Percentiles rank a stretch among this genome's conserved stretches.
Evolutionary conservation across 2,888 invertebrate species (phyloP).

Genomic region (Drosophila histrio): DNA sequence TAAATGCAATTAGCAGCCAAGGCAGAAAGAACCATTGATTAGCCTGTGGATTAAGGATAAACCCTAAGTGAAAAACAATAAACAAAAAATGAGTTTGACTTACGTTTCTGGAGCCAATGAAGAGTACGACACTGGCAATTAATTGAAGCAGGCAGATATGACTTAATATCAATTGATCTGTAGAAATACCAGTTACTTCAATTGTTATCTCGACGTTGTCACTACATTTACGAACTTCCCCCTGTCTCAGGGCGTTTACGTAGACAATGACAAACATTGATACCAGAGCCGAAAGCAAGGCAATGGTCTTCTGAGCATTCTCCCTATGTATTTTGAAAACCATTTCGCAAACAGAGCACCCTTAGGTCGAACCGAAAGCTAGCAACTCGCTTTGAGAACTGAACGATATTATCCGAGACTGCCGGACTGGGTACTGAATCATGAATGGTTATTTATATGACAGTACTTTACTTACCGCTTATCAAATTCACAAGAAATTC

Average conservation of each 20-base stretch:
- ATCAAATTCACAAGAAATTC: constrained; percentile 14
- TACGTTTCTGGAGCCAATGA: constrained; percentile 35
- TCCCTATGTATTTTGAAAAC: neutral
- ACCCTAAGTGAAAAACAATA: neutral
- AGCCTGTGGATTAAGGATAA: constrained; percentile 6
- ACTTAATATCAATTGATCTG: constrained; percentile 25
- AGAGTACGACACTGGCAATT: constrained; percentile 23
- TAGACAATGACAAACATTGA: constrained; percentile 26
- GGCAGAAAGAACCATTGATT: constrained; percentile 50
- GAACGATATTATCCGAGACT: neutral
- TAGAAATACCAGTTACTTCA: neutral
- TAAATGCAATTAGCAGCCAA: constrained; percentile 42
- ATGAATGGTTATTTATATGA: neutral
- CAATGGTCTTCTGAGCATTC: constrained; percentile 27
- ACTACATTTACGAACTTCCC: constrained; percentile 26
- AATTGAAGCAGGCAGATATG: constrained; percentile 55
- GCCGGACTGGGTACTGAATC: neutral
- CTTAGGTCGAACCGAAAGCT: neutral
- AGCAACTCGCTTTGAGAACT: constrained; percentile 17
- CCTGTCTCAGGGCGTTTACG: neutral
- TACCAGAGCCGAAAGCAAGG: constrained; percentile 25
- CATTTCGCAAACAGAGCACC: constrained; percentile 12
- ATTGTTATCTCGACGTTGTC: neutral
- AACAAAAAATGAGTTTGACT: neutral
- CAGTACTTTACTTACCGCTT: neutral